Evolutionary conservation across 2,888 invertebrate genomes (phyloP), one percentile per base, ranked within the genome.

Genomic region (Nudaria mundana): DNA sequence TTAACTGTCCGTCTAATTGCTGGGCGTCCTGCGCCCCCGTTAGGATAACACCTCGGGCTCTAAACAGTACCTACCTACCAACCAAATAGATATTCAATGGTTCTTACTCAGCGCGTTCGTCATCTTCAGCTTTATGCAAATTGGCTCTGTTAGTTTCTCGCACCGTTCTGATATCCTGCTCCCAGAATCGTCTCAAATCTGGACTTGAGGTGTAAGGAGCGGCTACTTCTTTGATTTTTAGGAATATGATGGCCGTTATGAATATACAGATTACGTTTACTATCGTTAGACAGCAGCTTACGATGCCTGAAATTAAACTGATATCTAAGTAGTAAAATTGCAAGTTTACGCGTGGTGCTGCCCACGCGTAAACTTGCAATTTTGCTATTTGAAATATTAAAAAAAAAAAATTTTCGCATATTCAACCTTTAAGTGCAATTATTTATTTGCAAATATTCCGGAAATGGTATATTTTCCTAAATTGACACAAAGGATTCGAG

Each of bases 241-340:
- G 81, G 45, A 95, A 93, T 48, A 94, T 90, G 58, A 95, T 92
- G 2, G 95, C 95, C 34, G 94, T 94, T 57, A 94, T 91, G 71
- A 95, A 94, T 66, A 96, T 96, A 77, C 95, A 95, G 64, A 93
- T 90, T 44, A 96, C 95, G 76, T 96, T 96, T 22, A 96, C 91
- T 33, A 95, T 88, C 2, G 95, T 95, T 35, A 96, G 78, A 49
- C 94, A 91, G 41, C 94, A 93, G 65, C 95, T 95, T 37, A 96
- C 92, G 39, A 94, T 92, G 14, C 95, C 89, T 89, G 63, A 28
- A 15, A 40, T 12, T 12, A 26, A 10, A 33, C 2, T 29, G 2
- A 18, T 1, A 5, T 7, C 13, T 11, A 10, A 7, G 5, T 11
- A 5, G 24, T 20, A 20, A 6, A 20, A 20, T 3, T 20, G 7